These are phyloP conservation scores for Triops longicaudatus DNA, from an alignment of 1,140 invertebrate species.

Conservation along the genomic window DNA sequence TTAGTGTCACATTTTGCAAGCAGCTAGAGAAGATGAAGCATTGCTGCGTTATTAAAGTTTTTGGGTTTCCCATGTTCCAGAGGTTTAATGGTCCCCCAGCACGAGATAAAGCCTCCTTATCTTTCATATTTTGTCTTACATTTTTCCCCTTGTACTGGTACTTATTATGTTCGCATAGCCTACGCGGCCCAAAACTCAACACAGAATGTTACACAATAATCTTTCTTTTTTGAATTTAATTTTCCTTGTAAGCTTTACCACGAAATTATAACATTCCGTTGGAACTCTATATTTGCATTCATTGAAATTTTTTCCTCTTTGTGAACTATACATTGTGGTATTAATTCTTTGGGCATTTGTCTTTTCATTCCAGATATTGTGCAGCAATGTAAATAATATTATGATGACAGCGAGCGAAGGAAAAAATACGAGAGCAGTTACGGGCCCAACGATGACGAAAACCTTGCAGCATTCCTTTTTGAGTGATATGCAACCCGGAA, in stretches of 20 bases:
- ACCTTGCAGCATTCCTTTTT: slow-evolving; percentile 3
- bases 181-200: no score
- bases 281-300: no score
- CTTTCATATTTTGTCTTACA: background rate
- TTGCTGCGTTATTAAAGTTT: slow-evolving; percentile 1
- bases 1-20: background rate
- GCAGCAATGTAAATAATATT: background rate
- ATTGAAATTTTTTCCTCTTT: background rate
- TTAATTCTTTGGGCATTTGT: background rate
- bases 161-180: no score
- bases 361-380: background rate
- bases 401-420: background rate
- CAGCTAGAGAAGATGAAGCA: background rate
- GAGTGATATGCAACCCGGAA: background rate
- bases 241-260: no score
- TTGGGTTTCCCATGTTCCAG: background rate
- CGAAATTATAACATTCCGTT: no score
- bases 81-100: background rate
- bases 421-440: background rate
- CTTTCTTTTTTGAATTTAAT: no score
- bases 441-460: background rate
- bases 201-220: no score
- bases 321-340: background rate
- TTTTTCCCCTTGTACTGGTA: background rate
- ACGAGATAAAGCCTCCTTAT: background rate